Conservation (phyloP, 2,888 invertebrate species). For the Digitonthophagus gazella region DNA sequence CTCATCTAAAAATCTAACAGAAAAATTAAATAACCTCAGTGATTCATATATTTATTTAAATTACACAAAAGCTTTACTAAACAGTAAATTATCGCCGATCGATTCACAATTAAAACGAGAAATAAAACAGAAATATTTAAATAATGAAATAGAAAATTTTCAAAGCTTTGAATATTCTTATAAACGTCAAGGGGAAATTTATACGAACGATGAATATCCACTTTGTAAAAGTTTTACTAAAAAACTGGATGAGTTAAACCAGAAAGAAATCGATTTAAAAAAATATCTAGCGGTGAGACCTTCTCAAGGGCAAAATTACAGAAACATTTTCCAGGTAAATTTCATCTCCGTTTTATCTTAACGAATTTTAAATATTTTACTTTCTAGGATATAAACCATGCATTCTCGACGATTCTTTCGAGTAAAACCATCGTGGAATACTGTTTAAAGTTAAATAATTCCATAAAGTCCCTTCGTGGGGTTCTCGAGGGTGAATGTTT, state of each 20-base stretch:
- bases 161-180: conserved; percentile 58
- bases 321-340: conserved; percentile 56
- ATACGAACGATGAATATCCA: conserved; percentile 51
- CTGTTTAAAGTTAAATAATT: conserved; percentile 22
- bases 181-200: conserved; percentile 54
- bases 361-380: conserved; percentile 1
- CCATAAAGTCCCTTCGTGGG: conserved; percentile 6
- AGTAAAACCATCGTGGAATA: conserved; percentile 29
- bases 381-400: conserved; percentile 33
- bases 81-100: conserved; percentile 66
- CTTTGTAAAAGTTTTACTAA: conserved; percentile 52
- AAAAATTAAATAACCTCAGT: conserved; percentile 35
- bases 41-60: conserved; percentile 52
- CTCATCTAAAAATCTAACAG: conserved; percentile 9
- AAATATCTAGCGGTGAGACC: conserved; percentile 60
- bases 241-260: conserved; percentile 48
- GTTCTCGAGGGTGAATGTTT: conserved; percentile 21
- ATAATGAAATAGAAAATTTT: conserved; percentile 66
- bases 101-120: conserved; percentile 82
- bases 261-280: conserved; percentile 49
- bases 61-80: conserved; percentile 57
- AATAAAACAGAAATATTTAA: conserved; percentile 67
- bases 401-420: conserved; percentile 34
- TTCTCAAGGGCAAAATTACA: conserved; percentile 54
- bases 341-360: neutral